phyloP scores from a whole-genome alignment of 1,140 invertebrate genomes.

The Macrobrachium nipponense region DNA sequence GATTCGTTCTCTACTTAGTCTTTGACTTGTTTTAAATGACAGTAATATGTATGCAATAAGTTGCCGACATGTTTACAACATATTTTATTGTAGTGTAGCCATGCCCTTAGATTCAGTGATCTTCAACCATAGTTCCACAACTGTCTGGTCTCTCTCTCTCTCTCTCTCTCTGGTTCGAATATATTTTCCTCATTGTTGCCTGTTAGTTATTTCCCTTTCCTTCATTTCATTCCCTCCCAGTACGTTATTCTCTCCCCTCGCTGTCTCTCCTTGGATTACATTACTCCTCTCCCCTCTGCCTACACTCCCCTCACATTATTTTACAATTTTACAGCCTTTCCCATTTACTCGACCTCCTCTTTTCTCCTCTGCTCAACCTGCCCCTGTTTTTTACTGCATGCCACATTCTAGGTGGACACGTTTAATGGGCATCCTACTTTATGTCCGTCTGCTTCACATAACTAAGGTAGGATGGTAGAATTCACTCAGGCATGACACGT shows the following conservation, averaged over 20 bases:
- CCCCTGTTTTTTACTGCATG: slow-evolving; percentile 13
- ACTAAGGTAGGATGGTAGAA: slow-evolving; percentile 34
- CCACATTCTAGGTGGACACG: slow-evolving; percentile 49
- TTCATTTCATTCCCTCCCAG: background rate
- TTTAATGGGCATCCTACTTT: slow-evolving; percentile 40
- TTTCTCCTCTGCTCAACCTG: background rate
- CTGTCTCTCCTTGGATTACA: background rate
- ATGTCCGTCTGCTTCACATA: slow-evolving; percentile 41
- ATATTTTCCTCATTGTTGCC: no score
- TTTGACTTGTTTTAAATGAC: no score
- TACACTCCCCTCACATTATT: background rate
- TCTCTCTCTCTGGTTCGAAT: slow-evolving; percentile 13
- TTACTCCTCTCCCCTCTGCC: background rate
- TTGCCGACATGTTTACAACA: no score
- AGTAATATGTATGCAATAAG: no score
- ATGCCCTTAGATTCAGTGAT: no score
- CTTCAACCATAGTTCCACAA: no score
- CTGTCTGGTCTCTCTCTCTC: slow-evolving; percentile 22
- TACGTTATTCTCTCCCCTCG: background rate
- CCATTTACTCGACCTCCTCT: background rate
- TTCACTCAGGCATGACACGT: background rate
- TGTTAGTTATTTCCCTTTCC: background rate
- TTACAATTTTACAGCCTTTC: background rate
- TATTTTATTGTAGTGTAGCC: no score
- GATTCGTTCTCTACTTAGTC: no score